Evolutionary conservation across 2,797 vertebrate genomes (phyloP).

Genomic region (Pseudotriccus pelzelni): DNA sequence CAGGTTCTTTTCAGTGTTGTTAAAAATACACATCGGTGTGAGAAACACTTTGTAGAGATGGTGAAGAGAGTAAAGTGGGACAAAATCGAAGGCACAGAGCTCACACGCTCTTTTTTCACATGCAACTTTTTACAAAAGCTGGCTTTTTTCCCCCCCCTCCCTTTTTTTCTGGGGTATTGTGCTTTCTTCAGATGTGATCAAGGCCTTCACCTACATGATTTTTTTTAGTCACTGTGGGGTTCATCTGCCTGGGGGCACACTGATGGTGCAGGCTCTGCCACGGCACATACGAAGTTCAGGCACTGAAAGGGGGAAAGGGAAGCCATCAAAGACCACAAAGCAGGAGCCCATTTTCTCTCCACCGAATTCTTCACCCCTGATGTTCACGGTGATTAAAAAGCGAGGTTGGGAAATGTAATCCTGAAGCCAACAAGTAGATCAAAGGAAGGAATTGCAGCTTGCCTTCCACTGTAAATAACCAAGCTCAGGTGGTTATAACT

Average conservation of each 20-base stretch:
- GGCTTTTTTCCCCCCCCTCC: fast-evolving
- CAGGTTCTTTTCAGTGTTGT: neutral
- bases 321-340: neutral
- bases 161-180: neutral
- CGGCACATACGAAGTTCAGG: neutral
- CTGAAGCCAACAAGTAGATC: slow-evolving; percentile 9
- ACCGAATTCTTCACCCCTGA: neutral
- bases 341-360: neutral
- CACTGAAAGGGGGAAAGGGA: neutral
- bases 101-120: neutral
- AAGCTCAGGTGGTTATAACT: neutral
- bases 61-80: neutral
- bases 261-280: neutral
- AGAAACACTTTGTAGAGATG: neutral
- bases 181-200: neutral
- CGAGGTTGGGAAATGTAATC: slow-evolving; percentile 6
- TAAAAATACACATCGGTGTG: slow-evolving; percentile 25
- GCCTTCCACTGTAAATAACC: slow-evolving; percentile 1
- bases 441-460: neutral
- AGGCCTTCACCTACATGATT: neutral
- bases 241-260: neutral
- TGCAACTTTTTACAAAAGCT: neutral
- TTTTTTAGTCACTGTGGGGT: neutral
- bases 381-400: slow-evolving; percentile 29
- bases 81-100: neutral